These are phyloP conservation scores for Pyrochroa serraticornis DNA, from an alignment of 2,888 invertebrate genomes.

Conservation along the genomic window DNA sequence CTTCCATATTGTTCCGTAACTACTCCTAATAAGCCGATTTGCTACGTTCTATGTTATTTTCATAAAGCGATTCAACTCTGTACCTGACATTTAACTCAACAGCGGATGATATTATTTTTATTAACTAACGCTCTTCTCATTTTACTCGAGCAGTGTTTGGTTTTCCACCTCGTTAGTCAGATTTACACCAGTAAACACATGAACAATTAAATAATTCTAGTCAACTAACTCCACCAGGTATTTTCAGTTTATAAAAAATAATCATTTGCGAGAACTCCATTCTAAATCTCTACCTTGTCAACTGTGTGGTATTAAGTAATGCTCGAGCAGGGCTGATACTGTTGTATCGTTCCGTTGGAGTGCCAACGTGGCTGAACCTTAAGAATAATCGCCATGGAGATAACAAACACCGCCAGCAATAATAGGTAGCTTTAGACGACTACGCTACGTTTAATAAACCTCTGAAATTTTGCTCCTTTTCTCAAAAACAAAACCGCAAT, in stretches of 20 bases:
- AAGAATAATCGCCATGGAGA: slow-evolving; percentile 23
- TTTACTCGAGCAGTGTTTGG: too few relatives aligned
- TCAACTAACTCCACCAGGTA: not conserved
- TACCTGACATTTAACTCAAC: slow-evolving; percentile 2
- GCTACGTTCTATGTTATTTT: slow-evolving; percentile 13
- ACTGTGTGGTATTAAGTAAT: slow-evolving; percentile 23
- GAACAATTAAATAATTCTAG: not conserved
- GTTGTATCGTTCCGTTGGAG: slow-evolving; percentile 20
- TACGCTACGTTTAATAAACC: slow-evolving; percentile 16
- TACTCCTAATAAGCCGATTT: slow-evolving; percentile 23
- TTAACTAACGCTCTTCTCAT: too few relatives aligned
- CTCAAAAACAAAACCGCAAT: slow-evolving; percentile 5
- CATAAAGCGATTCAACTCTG: slow-evolving; percentile 11
- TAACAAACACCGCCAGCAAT: slow-evolving; percentile 23
- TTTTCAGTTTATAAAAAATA: slow-evolving; percentile 6
- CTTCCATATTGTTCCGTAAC: slow-evolving; percentile 18
- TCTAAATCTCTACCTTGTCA: slow-evolving; percentile 25
- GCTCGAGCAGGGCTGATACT: slow-evolving; percentile 20
- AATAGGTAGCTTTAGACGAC: slow-evolving; percentile 22
- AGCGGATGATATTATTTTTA: slow-evolving; percentile 2
- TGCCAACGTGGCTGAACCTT: slow-evolving; percentile 23
- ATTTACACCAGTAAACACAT: not conserved
- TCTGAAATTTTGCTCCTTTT: slow-evolving; percentile 13
- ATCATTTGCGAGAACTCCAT: slow-evolving; percentile 20
- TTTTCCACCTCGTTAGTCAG: not conserved